Evolutionary conservation across 2,113 vertebrate genomes (phyloP), one percentile per base, ranked within the genome.

Genomic region (Colius striatus): DNA sequence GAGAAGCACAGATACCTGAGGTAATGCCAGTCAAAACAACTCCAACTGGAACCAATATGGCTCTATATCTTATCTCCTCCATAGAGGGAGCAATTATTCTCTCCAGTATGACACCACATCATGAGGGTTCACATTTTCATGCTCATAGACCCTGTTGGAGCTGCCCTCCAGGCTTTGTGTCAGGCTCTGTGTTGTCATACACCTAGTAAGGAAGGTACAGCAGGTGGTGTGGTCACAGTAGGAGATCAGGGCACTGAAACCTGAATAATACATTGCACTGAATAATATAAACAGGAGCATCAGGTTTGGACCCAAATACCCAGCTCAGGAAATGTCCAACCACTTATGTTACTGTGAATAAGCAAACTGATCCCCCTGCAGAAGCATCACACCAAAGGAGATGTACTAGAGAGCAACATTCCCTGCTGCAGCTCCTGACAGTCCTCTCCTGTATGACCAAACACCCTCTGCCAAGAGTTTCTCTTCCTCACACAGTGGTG

Each of bases 271-370:
- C 7, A 45, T n/a, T 45, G 21, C 30, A 60, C 11, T 23, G 23
- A 67, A 21, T 29, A 23, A 68, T 3, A 41, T 3, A 20, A 91
- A 62, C 75, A 38, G 2, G 8, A 86, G 7, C 3, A 19, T 3
- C 22, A 20, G n/a, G 7, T 63, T 63, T 8, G 7, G 30, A 26
- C 1, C 13, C 22, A 62, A 13, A 50, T 16, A 5, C 51, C 4
- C 2, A 45, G 23, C 27, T 74, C 61, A 53, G 55, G 26, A 73
- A 48, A 55, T 0, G 0, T 51, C 70, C 55, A 77, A 10, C 3
- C 38, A 36, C 8, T n/a, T 2, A 2, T 3, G 3, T 1, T 27
- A 45, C 8, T 7, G 20, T 6, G 12, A 16, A 5, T 15, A 32
- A 55, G 13, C 41, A 62, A 62, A 62, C 2, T 25, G 19, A 12